Percentiles rank a stretch among this genome's conserved stretches.
These are phyloP conservation scores for Dicroscelio sp. DNA, from an alignment of 2,888 invertebrate genomes.

Conservation along the genomic window DNA sequence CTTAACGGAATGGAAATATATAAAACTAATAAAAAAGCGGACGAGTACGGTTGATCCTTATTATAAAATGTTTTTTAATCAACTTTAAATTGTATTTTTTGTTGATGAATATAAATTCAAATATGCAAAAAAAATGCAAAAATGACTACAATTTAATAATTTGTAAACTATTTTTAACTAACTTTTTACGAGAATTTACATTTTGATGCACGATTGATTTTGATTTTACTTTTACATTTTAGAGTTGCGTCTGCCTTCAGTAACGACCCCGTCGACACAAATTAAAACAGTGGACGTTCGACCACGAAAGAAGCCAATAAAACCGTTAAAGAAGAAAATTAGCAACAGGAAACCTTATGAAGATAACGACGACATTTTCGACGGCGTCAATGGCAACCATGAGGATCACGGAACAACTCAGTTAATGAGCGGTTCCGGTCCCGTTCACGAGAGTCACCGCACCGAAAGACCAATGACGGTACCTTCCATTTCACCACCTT, in stretches of 20 bases:
- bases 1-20: no score
- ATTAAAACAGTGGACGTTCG: slow-evolving; percentile 86
- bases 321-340: slow-evolving; percentile 86
- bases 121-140: no score
- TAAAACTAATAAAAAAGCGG: no score
- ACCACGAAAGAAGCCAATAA: slow-evolving; percentile 85
- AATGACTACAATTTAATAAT: no score
- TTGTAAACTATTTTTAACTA: no score
- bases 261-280: slow-evolving; percentile 88
- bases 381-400: slow-evolving; percentile 77
- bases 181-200: no score
- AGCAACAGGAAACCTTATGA: slow-evolving; percentile 79
- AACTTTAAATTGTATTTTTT: no score
- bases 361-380: slow-evolving; percentile 72
- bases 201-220: no score
- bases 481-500: slow-evolving; percentile 89
- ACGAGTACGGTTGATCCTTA: no score
- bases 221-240: no score
- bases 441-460: slow-evolving; percentile 88
- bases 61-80: no score
- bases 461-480: slow-evolving; percentile 89
- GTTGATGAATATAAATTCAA: no score
- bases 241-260: slow-evolving; percentile 75
- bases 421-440: slow-evolving; percentile 88
- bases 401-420: slow-evolving; percentile 90